Evolutionary conservation across 2,113 vertebrate species (phyloP).

Genomic region (Rutilus rutilus): DNA sequence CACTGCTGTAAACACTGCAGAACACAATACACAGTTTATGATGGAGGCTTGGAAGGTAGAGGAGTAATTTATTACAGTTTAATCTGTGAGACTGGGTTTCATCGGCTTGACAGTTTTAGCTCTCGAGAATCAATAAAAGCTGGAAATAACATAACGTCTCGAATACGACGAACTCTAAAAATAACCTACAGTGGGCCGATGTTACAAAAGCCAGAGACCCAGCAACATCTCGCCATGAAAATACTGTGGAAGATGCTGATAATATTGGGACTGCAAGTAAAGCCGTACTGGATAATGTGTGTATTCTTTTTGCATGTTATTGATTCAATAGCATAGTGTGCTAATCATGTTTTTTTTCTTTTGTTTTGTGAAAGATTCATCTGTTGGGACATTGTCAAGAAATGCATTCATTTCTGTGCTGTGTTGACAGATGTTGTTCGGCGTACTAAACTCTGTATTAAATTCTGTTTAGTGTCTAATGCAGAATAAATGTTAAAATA

Average conservation of each 20-base stretch:
- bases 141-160: constrained; percentile 49
- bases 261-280: neutral
- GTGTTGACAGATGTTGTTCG: neutral
- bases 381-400: neutral
- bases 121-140: constrained; percentile 64
- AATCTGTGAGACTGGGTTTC: constrained; percentile 5
- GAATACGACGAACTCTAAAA: neutral
- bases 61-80: constrained; percentile 2
- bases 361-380: neutral
- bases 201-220: constrained; percentile 32
- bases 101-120: constrained; percentile 61
- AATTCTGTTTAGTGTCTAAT: too few relatives aligned
- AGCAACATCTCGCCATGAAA: neutral
- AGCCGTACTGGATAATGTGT: neutral
- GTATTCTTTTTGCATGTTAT: neutral
- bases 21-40: neutral
- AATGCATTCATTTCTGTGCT: neutral
- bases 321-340: neutral
- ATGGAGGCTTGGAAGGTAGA: neutral
- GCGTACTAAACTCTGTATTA: too few relatives aligned
- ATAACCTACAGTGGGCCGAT: constrained; percentile 8
- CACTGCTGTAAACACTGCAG: neutral
- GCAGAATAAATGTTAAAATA: too few relatives aligned
- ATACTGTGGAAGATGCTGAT: neutral
- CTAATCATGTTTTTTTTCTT: neutral